Percentiles rank a stretch among this genome's conserved stretches.
These are phyloP conservation scores for Ennomos quercinarius DNA, from an alignment of 2,888 invertebrate genomes.

Conservation along the genomic window DNA sequence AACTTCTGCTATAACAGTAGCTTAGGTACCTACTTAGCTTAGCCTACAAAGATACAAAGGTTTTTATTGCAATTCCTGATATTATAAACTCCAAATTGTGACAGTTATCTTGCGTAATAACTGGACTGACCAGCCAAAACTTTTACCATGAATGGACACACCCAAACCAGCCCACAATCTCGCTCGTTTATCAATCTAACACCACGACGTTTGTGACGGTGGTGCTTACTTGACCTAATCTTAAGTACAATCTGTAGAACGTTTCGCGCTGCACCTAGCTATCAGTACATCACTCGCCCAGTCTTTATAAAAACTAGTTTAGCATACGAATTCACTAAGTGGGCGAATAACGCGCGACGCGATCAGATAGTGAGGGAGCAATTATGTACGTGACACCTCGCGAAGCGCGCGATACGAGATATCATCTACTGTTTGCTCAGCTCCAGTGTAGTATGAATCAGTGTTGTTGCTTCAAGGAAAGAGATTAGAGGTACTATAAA, in stretches of 20 bases:
- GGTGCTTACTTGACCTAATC: slow-evolving; percentile 60
- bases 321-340: slow-evolving; percentile 73
- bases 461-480: not conserved
- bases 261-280: slow-evolving; percentile 36
- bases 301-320: slow-evolving; percentile 64
- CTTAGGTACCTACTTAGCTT: too few relatives aligned
- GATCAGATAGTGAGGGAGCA: slow-evolving; percentile 70
- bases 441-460: slow-evolving; percentile 25
- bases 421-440: slow-evolving; percentile 51
- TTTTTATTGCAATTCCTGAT: slow-evolving; percentile 18
- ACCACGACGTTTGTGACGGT: slow-evolving; percentile 54
- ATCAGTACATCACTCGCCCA: slow-evolving; percentile 19
- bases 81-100: slow-evolving; percentile 28
- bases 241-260: slow-evolving; percentile 54
- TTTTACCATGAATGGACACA: slow-evolving; percentile 64
- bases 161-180: slow-evolving; percentile 57
- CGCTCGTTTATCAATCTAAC: slow-evolving; percentile 66
- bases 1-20: too few relatives aligned
- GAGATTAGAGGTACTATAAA: not conserved
- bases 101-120: slow-evolving; percentile 22
- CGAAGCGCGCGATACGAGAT: slow-evolving; percentile 48
- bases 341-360: slow-evolving; percentile 63
- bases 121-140: slow-evolving; percentile 48
- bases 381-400: slow-evolving; percentile 83
- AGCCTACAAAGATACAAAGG: slow-evolving; percentile 1